Evolutionary conservation across 2,888 invertebrate genomes (phyloP), one percentile per base, ranked within the genome.

Genomic region (Oligia strigilis): DNA sequence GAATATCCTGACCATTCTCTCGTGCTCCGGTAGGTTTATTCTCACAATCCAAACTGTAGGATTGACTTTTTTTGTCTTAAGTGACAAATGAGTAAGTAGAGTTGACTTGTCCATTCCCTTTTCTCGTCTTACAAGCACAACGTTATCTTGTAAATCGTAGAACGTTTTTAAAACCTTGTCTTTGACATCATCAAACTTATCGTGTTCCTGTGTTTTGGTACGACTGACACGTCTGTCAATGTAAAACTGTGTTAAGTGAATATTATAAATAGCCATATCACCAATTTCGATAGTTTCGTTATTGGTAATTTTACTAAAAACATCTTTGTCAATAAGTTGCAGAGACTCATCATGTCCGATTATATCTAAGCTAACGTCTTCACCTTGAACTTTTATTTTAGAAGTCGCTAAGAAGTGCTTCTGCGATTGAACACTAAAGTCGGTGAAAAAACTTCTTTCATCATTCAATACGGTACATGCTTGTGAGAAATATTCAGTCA

Each of bases 61-160:
- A 60, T 84, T 55, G 0, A 60, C 0, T 55, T 80, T 58, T 52
- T 87, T 88, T 14, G 90, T 86, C 49, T 17, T 13, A 49, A 49
- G 13, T 49, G 49, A 49, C 49, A 49, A 49, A 49, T 49, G 49
- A 49, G 49, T 49, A 0, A 49, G 49, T 2, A 49, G 49, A 49
- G 13, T 13, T 13, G 90, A 86, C 74, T 89, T 90, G 4, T 89
- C 90, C 89, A 87, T 90, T 0, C 89, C 90, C 0, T 81, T 70
- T 65, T n/a, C n/a, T n/a, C n/a, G n/a, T n/a, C n/a, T n/a, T n/a
- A n/a, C n/a, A n/a, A n/a, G n/a, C n/a, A n/a, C n/a, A n/a, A n/a
- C n/a, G n/a, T n/a, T n/a, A n/a, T n/a, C n/a, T n/a, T n/a, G n/a
- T n/a, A n/a, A n/a, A n/a, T n/a, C n/a, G n/a, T n/a, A n/a, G n/a